Percentiles rank a stretch among this genome's conserved stretches.
phyloP scores from a whole-genome alignment of 2,888 invertebrate species.

The Girardia tigrina region DNA sequence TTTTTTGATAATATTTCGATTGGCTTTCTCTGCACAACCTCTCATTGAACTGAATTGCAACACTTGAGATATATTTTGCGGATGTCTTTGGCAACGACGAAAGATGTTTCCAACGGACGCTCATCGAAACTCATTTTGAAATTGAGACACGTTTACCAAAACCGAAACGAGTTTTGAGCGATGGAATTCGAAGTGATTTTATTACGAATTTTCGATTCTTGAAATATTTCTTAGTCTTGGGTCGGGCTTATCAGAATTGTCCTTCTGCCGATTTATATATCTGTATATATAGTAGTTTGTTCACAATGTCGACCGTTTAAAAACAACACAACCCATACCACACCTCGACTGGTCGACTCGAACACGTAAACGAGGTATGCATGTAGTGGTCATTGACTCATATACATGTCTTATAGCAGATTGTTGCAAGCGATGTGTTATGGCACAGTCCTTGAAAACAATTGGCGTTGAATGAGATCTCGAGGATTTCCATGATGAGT shows the following conservation, averaged over 20 bases:
- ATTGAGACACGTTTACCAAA: neutral
- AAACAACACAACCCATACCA: slow-evolving; percentile 8
- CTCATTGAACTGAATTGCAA: neutral
- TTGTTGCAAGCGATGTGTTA: no score
- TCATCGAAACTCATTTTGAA: neutral
- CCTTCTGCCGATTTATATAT: slow-evolving; percentile 12
- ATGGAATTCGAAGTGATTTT: neutral
- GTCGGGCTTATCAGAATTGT: neutral
- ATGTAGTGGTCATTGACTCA: slow-evolving; percentile 20
- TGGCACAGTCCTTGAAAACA: no score
- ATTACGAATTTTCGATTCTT: neutral
- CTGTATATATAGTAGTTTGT: slow-evolving; percentile 8
- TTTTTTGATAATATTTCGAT: neutral
- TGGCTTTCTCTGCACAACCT: neutral
- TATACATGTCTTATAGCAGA: slow-evolving; percentile 4
- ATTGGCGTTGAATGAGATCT: no score
- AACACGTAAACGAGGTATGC: neutral
- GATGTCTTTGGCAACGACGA: neutral
- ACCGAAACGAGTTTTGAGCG: neutral
- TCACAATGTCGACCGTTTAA: slow-evolving; percentile 23
- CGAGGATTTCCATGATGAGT: no score
- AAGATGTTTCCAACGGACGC: neutral
- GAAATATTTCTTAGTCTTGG: neutral
- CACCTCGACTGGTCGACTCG: neutral
- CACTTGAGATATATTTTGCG: neutral